These are phyloP conservation scores for Microcebus ravelobensis DNA, from an alignment of 2,113 vertebrate genomes.

Conservation along the genomic window DNA sequence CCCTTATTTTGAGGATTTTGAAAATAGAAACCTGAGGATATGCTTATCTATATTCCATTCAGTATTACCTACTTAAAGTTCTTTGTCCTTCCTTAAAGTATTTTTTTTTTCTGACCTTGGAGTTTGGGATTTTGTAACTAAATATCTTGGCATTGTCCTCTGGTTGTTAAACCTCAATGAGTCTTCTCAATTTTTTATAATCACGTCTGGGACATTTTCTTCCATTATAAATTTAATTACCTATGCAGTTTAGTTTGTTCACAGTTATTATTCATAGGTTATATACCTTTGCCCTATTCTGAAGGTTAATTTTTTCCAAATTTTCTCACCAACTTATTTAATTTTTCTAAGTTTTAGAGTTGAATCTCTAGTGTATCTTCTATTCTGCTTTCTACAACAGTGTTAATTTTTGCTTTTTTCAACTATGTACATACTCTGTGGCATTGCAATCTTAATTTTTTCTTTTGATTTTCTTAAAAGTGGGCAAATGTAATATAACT, in stretches of 20 bases:
- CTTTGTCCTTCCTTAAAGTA: neutral
- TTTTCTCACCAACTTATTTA: neutral
- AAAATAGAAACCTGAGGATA: neutral
- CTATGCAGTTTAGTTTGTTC: neutral
- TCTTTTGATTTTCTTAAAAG: neutral
- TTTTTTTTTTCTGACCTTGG: constrained; percentile 39
- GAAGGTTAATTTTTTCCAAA: constrained; percentile 26
- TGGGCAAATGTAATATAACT: neutral
- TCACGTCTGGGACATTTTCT: constrained; percentile 22
- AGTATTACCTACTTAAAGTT: neutral
- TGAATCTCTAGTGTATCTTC: neutral
- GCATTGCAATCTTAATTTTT: neutral
- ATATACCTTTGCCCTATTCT: neutral
- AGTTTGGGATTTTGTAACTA: neutral
- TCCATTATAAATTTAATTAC: neutral
- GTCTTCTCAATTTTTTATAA: neutral
- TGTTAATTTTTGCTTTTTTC: neutral
- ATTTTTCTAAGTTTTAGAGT: neutral
- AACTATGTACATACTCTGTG: neutral
- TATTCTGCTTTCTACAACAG: neutral
- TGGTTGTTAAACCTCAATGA: neutral
- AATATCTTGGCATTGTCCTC: constrained; percentile 6
- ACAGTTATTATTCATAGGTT: neutral
- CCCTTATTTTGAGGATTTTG: neutral
- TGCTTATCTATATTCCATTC: neutral